A percentile compares a stretch with the other conserved stretches of the same genome.
Conservation (phyloP, 1,140 invertebrate species). For the Gonatopus flavifemur region DNA sequence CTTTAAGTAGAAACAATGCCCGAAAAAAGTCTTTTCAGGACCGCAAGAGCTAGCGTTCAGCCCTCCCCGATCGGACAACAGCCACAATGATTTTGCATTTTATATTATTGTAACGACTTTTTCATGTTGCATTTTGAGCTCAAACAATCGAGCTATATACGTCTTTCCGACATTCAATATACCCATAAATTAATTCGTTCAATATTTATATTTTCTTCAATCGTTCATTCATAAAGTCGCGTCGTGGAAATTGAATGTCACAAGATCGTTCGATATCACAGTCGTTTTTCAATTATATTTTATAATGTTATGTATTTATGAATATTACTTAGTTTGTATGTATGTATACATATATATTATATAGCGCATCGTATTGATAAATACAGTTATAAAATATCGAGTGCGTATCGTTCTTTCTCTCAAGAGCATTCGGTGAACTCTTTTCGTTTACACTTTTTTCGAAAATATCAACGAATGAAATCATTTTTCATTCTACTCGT, state of each 20-base stretch:
- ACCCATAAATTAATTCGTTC: slow-evolving; percentile 45
- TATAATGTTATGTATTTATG: slow-evolving; percentile 53
- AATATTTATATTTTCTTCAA: slow-evolving; percentile 43
- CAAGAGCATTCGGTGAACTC: no score
- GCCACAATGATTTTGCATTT: slow-evolving; percentile 44
- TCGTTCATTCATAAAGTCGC: slow-evolving; percentile 43
- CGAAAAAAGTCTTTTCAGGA: slow-evolving; percentile 40
- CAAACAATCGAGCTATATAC: slow-evolving; percentile 37
- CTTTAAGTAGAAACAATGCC: slow-evolving; percentile 53
- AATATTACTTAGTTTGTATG: slow-evolving; percentile 48
- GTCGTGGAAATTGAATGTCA: slow-evolving; percentile 57
- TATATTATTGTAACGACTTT: slow-evolving; percentile 51
- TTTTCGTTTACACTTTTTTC: no score
- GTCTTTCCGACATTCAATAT: slow-evolving; percentile 47
- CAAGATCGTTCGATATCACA: slow-evolving; percentile 60
- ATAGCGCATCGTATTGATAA: slow-evolving; percentile 50
- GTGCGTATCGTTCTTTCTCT: slow-evolving; percentile 36
- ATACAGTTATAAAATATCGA: slow-evolving; percentile 57
- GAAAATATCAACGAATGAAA: no score
- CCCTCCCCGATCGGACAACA: slow-evolving; percentile 56
- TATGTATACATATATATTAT: slow-evolving; percentile 49
- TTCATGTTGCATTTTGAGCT: slow-evolving; percentile 44
- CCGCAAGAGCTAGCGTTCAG: slow-evolving; percentile 50
- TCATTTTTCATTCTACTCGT: no score
- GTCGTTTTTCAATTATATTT: slow-evolving; percentile 55